Base-by-base conservation (phyloP, 2,113 vertebrate genomes). In the Anoura caudifer region DNA sequence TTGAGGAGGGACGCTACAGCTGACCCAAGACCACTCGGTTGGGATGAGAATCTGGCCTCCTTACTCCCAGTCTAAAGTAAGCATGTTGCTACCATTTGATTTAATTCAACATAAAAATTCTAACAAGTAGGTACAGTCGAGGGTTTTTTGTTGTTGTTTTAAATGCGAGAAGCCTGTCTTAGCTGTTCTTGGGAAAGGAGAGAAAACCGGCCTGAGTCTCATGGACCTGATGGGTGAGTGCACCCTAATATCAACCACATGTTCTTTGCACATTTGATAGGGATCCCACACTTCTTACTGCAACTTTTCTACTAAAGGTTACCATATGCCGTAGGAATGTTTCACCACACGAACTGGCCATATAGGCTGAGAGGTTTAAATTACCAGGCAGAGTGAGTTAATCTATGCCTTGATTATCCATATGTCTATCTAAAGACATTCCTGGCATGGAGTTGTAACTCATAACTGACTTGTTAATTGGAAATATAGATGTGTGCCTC, bases 271-370 rank as follows among this genome's bases (percentile, higher is more conserved):
- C 5, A 22, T 85, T 75, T 97, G 94, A 75, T 84, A 92, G 80
- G 82, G 70, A 95, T 94, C 82, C 96, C 91, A 13, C 76, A 69
- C 87, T 94, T 92, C 90, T 19, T 96, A 36, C 72, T 95, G 85
- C 85, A 93, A 43, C 52, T 76, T 91, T 95, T 80, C 83, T 90
- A 76, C 90, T 96, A 85, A 95, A 96, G 77, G 81, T 96, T 97
- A 94, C 98, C 96, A 94, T 73, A 96, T 96, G 95, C 94, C 19
- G 4, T 54, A 97, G 96, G 97, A 97, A 97, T 95, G 85, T 75
- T 92, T 93, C 92, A 97, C 97, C 88, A 95, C 92, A 38, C 0
- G 0, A 1, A 94, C 90, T 73, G 20, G 67, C 87, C 89, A 90
- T 45, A 67, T 61, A 96, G 85, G 61, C 56, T 73, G 96, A 94